Conservation (phyloP, 2,113 vertebrate species). For the Micronycteris hirsuta region DNA sequence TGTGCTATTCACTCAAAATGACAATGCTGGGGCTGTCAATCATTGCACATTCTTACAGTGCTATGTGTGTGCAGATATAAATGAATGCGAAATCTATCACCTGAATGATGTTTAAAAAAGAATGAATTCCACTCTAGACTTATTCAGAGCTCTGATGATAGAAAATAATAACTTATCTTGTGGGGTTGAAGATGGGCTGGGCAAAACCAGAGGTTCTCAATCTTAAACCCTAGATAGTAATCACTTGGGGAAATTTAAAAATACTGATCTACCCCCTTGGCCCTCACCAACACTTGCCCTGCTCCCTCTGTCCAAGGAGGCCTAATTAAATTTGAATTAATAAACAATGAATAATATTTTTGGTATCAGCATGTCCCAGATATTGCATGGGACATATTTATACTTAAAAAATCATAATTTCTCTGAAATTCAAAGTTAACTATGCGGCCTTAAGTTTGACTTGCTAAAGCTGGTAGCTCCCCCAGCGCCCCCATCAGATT, state of each 20-base stretch:
- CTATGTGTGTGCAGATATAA: background rate
- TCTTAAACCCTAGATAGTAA: background rate
- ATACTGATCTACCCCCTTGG: background rate
- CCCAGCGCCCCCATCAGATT: background rate
- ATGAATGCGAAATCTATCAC: background rate
- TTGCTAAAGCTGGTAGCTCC: background rate
- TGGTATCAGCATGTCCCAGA: background rate
- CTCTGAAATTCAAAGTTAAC: background rate
- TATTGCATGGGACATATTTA: background rate
- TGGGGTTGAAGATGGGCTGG: background rate
- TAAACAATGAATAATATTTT: background rate
- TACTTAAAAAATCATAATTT: background rate
- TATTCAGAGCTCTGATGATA: background rate
- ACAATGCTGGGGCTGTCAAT: background rate
- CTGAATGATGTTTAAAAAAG: background rate
- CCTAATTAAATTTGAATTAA: constrained; percentile 20
- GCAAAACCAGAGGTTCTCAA: background rate
- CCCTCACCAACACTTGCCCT: no score
- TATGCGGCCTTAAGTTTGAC: background rate
- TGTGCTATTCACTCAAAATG: constrained; percentile 11
- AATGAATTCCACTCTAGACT: background rate
- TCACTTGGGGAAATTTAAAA: background rate
- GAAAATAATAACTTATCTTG: constrained; percentile 11
- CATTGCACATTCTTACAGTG: background rate
- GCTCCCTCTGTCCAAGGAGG: background rate